Base-by-base conservation (phyloP, 2,888 invertebrate species). In the Cryptocephalus primarius region DNA sequence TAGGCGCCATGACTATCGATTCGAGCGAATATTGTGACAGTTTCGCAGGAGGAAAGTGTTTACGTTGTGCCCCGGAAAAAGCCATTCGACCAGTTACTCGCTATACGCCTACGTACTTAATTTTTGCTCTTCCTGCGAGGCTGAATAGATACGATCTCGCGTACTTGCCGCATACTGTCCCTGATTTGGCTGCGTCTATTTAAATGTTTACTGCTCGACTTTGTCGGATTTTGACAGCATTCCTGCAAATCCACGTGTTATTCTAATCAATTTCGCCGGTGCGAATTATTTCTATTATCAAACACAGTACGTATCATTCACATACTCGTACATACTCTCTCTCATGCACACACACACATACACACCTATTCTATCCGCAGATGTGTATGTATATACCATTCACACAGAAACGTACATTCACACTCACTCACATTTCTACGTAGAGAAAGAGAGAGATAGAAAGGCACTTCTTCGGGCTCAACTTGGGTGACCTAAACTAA, bases 1-100 rank as follows among this genome's bases (percentile, higher is more conserved):
- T 67, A 67, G 70, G 70, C 73, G 73, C 72, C 72, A 72, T 71
- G 71, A 70, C 71, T 72, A 73, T 73, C 68, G 73, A 73, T 73
- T 72, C 64, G 64, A 58, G 56, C 56, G 54, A 60, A 66, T 64
- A 65, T 62, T 63, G 60, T 63, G 63, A 61, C 61, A 63, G 58
- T 58, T 60, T 61, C 49, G 46, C 50, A 52, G 49, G 48, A 51
- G 53, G 55, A 53, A 34, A 54, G 52, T 52, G 55, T 46, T 50
- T 50, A 47, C 48, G 43, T 51, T 52, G 48, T 52, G 55, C 11
- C 43, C 44, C 36, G 33, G 22, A 22, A 36, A 2, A 6, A 36
- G 2, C 36, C 11, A 2, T 4, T 6, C 3, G 22, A 6, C 22
- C 22, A 22, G 2, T 22, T 6, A 4, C 22, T 22, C 22, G 2